Percentiles rank a stretch among this genome's conserved stretches.
These are phyloP conservation scores for Lingula anatina DNA, from an alignment of 2,888 invertebrate genomes.

Conservation along the genomic window DNA sequence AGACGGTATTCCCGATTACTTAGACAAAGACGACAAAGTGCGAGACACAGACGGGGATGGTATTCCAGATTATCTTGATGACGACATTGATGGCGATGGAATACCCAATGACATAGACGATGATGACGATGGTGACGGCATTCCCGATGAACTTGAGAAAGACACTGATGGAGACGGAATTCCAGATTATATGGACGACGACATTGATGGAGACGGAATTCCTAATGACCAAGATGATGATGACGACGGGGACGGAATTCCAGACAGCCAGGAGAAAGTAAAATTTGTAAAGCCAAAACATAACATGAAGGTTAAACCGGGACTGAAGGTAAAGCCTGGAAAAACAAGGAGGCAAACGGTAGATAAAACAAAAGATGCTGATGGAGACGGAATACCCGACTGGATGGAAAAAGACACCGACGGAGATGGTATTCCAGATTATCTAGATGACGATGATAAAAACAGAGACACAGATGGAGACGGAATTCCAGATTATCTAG, in stretches of 20 bases:
- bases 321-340: too few species aligned
- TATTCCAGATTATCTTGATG: slow-evolving; percentile 19
- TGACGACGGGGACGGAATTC: slow-evolving; percentile 34
- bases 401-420: slow-evolving; percentile 15
- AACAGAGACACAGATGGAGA: slow-evolving; percentile 29
- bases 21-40: too few species aligned
- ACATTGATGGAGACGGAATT: slow-evolving; percentile 24
- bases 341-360: too few species aligned
- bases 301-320: slow-evolving; percentile 7
- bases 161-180: slow-evolving; percentile 24
- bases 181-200: slow-evolving; percentile 26
- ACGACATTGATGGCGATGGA: slow-evolving; percentile 33
- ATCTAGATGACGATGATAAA: slow-evolving; percentile 18
- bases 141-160: slow-evolving; percentile 12
- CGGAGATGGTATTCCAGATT: slow-evolving; percentile 29
- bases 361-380: slow-evolving; percentile 20
- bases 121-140: slow-evolving; percentile 23
- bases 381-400: slow-evolving; percentile 25
- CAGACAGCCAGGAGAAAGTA: slow-evolving; percentile 28
- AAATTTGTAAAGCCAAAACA: slow-evolving; percentile 9
- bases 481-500: slow-evolving; percentile 16
- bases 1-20: too few species aligned
- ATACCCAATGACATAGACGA: slow-evolving; percentile 19
- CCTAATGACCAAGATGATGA: slow-evolving; percentile 30
- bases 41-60: slow-evolving; percentile 20